Conservation (phyloP, 2,888 invertebrate genomes). For the Ophioninae sp. region DNA sequence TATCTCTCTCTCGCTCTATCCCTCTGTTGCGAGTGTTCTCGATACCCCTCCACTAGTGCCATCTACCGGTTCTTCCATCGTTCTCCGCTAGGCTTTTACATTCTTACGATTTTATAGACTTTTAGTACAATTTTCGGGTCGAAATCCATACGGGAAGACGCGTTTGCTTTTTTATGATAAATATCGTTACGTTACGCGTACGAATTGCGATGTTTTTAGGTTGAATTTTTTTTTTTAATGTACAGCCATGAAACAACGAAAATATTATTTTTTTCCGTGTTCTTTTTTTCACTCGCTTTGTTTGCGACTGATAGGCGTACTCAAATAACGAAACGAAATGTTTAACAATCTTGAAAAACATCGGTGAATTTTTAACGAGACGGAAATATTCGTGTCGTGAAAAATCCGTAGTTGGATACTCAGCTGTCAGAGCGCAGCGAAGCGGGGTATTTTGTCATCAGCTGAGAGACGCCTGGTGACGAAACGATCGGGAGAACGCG, state of each 20-base stretch:
- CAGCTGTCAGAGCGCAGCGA: conserved; percentile 54
- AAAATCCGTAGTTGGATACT: conserved; percentile 34
- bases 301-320: no score
- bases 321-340: no score
- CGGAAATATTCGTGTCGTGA: conserved; percentile 1
- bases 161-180: neutral
- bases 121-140: neutral
- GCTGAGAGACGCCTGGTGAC: conserved; percentile 61
- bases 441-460: conserved; percentile 61
- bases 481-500: conserved; percentile 53
- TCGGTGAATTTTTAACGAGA: conserved; percentile 22
- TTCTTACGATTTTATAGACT: conserved; percentile 16
- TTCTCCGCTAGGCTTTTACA: conserved; percentile 27
- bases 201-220: no score
- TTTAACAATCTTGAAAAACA: neutral
- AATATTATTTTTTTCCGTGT: neutral
- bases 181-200: no score
- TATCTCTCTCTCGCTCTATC: conserved; percentile 36
- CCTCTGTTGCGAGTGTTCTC: conserved; percentile 50
- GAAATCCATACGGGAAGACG: neutral
- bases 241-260: neutral
- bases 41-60: conserved; percentile 31
- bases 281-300: neutral
- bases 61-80: conserved; percentile 38
- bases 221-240: no score